Evolutionary conservation across 2,888 invertebrate species (phyloP).

Genomic region (Ypsolopha scabrella): DNA sequence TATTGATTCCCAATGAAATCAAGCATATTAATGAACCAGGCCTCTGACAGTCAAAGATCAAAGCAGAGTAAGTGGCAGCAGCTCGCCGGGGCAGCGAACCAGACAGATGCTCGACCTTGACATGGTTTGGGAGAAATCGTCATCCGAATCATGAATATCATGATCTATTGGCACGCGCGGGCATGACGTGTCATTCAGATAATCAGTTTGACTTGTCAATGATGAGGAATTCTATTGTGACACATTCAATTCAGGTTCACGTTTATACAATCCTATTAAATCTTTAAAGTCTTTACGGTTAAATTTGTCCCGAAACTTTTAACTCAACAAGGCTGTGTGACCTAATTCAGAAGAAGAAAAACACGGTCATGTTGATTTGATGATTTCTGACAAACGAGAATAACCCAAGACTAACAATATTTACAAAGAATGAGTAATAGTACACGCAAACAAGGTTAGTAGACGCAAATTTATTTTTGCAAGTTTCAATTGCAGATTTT

Average conservation of each 20-base stretch:
- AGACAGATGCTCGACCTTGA: conserved; percentile 50
- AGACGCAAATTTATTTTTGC: conserved; percentile 29
- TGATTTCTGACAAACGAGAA: neutral
- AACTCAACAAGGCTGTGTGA: too few relatives aligned
- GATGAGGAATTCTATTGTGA: neutral
- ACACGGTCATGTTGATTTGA: neutral
- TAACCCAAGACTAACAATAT: too few relatives aligned
- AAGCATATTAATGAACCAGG: too few relatives aligned
- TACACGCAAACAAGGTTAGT: conserved; percentile 2
- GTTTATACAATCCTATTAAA: too few relatives aligned
- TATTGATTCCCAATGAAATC: too few relatives aligned
- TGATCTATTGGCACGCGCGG: neutral
- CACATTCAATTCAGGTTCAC: too few relatives aligned
- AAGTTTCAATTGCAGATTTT: conserved; percentile 56
- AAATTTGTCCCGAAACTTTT: too few relatives aligned
- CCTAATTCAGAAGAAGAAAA: too few relatives aligned
- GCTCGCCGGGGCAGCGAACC: conserved; percentile 12
- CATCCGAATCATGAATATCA: conserved; percentile 32
- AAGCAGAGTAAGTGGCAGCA: too few relatives aligned
- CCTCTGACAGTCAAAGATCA: too few relatives aligned
- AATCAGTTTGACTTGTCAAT: neutral
- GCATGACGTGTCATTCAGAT: neutral
- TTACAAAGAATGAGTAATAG: neutral
- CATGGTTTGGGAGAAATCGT: conserved; percentile 57
- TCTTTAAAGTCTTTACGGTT: too few relatives aligned